Percentiles rank a stretch among this genome's conserved stretches.
phyloP scores from a whole-genome alignment of 2,113 vertebrate genomes.

The Miniopterus natalensis region DNA sequence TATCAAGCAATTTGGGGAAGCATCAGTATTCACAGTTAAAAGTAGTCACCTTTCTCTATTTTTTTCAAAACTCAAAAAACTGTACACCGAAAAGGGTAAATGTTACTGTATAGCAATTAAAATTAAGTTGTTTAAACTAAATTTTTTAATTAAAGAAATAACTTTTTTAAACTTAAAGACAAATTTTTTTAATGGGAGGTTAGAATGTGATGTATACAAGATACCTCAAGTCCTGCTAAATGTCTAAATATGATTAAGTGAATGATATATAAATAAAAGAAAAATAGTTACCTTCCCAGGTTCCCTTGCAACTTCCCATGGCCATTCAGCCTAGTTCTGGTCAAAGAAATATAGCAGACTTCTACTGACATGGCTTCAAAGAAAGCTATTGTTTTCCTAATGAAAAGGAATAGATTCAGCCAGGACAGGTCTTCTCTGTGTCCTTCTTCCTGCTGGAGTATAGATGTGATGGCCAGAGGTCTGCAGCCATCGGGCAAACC shows the following conservation, averaged over 20 bases:
- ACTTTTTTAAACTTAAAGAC: slow-evolving; percentile 10
- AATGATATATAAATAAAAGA: neutral
- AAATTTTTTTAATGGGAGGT: neutral
- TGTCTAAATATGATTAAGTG: slow-evolving; percentile 39
- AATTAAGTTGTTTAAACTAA: neutral
- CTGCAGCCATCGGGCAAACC: neutral
- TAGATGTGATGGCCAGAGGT: neutral
- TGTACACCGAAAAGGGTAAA: neutral
- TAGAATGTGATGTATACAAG: neutral
- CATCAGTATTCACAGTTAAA: neutral
- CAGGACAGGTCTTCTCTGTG: neutral
- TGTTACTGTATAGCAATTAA: slow-evolving; percentile 13
- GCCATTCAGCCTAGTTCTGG: neutral
- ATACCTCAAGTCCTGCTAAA: neutral
- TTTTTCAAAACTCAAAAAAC: slow-evolving; percentile 17
- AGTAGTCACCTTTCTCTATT: neutral
- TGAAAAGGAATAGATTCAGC: slow-evolving; percentile 4
- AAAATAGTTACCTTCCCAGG: neutral
- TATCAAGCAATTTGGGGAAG: neutral
- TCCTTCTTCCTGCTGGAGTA: neutral
- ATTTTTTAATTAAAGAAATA: neutral
- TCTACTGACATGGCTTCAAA: neutral
- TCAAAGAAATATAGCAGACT: slow-evolving; percentile 5
- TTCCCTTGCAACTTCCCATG: neutral
- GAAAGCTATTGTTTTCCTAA: slow-evolving; percentile 12